phyloP scores from a whole-genome alignment of 2,113 vertebrate species.

The Eira barbara region DNA sequence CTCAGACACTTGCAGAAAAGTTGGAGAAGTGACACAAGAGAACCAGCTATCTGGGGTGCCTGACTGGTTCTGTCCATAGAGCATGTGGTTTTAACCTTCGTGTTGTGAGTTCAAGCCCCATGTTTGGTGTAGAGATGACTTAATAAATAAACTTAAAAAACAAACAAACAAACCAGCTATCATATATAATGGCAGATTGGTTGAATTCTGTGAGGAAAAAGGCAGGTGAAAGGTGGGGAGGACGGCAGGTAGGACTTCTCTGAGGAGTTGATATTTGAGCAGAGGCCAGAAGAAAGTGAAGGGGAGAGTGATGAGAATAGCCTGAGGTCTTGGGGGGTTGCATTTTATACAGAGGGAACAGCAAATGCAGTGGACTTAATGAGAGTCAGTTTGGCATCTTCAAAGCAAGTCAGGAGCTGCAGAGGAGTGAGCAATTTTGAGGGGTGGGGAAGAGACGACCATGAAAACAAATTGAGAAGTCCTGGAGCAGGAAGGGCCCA shows the following conservation, averaged over 20 bases:
- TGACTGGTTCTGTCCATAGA: background rate
- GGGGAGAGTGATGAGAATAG: fast-evolving
- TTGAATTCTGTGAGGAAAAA: background rate
- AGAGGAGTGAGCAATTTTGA: background rate
- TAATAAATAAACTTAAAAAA: background rate
- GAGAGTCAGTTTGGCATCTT: background rate
- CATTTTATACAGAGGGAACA: background rate
- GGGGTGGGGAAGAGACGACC: fast-evolving
- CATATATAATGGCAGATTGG: background rate
- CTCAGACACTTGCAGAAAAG: background rate
- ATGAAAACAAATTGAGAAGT: background rate
- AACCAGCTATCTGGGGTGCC: background rate
- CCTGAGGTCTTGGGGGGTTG: fast-evolving
- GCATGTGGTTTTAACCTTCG: background rate
- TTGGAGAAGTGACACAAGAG: background rate
- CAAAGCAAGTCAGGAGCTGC: background rate
- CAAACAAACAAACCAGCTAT: no score
- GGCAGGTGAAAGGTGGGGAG: background rate
- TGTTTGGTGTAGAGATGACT: background rate
- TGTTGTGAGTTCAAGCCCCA: background rate
- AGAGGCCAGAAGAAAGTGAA: background rate
- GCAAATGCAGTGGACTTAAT: background rate
- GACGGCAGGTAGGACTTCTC: background rate
- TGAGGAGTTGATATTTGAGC: background rate
- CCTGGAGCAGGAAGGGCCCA: background rate